Percentiles rank a stretch among this genome's conserved stretches.
Conservation (phyloP, 2,797 vertebrate species). For the Decapterus maruadsi region DNA sequence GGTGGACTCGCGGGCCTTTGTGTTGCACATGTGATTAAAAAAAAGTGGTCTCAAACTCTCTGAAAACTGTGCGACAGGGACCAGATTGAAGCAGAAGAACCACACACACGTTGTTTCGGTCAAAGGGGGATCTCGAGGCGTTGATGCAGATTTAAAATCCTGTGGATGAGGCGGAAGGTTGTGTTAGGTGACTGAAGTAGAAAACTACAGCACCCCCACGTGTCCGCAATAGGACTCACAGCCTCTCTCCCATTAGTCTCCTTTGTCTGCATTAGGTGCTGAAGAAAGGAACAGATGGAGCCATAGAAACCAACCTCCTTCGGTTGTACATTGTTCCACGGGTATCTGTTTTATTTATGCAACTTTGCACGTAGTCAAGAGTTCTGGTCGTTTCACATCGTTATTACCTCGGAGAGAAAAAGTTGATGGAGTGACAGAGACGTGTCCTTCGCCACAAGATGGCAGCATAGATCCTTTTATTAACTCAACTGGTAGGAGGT, state of each 20-base stretch:
- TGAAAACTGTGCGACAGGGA: background rate
- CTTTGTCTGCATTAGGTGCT: background rate
- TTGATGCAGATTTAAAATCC: slow-evolving; percentile 4
- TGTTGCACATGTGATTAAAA: background rate
- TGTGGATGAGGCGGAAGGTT: background rate
- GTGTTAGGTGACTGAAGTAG: background rate
- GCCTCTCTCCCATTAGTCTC: accelerated
- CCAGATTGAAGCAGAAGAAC: background rate
- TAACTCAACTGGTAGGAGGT: background rate
- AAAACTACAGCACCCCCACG: slow-evolving; percentile 54
- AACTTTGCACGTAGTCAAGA: background rate
- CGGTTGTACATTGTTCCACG: background rate
- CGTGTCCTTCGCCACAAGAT: slow-evolving; percentile 54
- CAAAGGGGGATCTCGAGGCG: slow-evolving; percentile 1
- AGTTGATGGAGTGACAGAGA: background rate
- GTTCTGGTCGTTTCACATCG: background rate
- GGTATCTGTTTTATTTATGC: background rate
- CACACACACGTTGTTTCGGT: background rate
- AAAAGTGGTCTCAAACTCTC: background rate
- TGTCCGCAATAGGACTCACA: slow-evolving; percentile 19
- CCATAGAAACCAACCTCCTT: background rate
- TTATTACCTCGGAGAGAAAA: accelerated
- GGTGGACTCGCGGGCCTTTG: background rate
- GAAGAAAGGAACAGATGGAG: background rate
- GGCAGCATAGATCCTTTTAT: slow-evolving; percentile 62